Conservation (phyloP, 2,888 invertebrate genomes). For the Cantharis rustica region DNA sequence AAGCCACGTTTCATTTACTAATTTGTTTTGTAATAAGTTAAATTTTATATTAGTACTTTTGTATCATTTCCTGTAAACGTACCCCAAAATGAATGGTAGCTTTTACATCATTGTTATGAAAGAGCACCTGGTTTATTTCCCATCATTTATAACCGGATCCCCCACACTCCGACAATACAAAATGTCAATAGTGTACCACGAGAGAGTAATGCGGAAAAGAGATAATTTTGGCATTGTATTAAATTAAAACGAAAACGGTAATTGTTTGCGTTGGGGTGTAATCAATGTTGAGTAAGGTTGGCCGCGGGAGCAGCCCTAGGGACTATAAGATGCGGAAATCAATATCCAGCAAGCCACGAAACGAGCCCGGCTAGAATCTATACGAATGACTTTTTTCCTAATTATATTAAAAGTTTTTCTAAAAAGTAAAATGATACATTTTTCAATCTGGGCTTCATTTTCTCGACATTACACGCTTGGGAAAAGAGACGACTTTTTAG, state of each 20-base stretch:
- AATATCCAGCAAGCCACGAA: constrained; percentile 38
- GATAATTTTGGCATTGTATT: constrained; percentile 2
- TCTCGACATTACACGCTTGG: background rate
- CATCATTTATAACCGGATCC: constrained; percentile 14
- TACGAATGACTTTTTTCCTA: constrained; percentile 26
- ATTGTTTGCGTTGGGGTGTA: constrained; percentile 34
- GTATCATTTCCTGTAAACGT: background rate
- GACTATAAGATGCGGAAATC: constrained; percentile 41
- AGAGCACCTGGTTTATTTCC: constrained; percentile 27
- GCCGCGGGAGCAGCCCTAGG: constrained; percentile 35
- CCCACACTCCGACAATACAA: background rate
- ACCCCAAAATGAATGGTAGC: background rate
- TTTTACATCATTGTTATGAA: constrained; percentile 7
- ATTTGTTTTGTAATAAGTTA: background rate
- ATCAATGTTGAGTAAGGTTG: constrained; percentile 38
- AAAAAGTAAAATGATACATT: background rate
- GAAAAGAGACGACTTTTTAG: background rate
- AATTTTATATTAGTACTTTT: background rate
- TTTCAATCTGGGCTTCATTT: background rate
- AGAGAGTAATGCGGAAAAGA: background rate
- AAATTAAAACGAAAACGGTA: constrained; percentile 23
- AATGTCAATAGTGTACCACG: background rate
- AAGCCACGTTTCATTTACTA: background rate
- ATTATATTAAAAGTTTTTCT: constrained; percentile 30
- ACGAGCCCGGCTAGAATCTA: constrained; percentile 35